Base-by-base conservation (phyloP, 2,113 vertebrate genomes). In the Oryzias javanicus region DNA sequence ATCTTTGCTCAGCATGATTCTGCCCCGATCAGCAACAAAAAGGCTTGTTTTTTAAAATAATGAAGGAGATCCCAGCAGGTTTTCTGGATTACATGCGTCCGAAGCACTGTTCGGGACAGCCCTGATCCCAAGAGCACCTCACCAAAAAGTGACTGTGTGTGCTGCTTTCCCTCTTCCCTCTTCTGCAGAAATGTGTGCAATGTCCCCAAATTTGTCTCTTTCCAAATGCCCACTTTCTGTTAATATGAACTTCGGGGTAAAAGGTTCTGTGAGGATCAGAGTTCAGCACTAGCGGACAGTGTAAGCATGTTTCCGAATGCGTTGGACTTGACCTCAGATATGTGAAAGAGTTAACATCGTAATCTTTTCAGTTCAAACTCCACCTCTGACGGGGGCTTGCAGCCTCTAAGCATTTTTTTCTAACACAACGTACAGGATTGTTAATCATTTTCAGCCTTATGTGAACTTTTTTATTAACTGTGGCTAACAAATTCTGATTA, bases 1-100 rank as follows among this genome's bases (percentile, higher is more conserved):
- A 49, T 90, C 89, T 86, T 63, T 90, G 64, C 90, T 89, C 68
- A 90, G 49, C 86, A 87, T 71, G 60, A n/a, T 48, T 74, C 51
- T 22, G 54, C n/a, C 27, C 19, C 5, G 18, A 42, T 24, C 29
- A 17, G 29, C 25, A 18, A 47, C 40, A 16, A 1, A 61, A 55
- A 60, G 15, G 24, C 40, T 61, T 35, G 16, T 10, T 25, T 53
- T 5, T 4, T 0, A 54, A 24, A 6, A 7, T 49, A 52, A 15
- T 24, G 24, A 14, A 44, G 15, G 3, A 55, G 20, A 24, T 29
- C 47, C 13, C 18, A 0, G 42, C 4, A 27, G 52, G n/a, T 35
- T 55, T 4, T 67, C 4, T 46, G 60, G 61, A 64, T 51, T 2
- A 69, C 76, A 73, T 47, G 61, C 52, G 61, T 80, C 76, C 60